Percentiles rank a stretch among this genome's conserved stretches.
phyloP scores from a whole-genome alignment of 2,888 invertebrate genomes.

The Andrena hattorfiana region DNA sequence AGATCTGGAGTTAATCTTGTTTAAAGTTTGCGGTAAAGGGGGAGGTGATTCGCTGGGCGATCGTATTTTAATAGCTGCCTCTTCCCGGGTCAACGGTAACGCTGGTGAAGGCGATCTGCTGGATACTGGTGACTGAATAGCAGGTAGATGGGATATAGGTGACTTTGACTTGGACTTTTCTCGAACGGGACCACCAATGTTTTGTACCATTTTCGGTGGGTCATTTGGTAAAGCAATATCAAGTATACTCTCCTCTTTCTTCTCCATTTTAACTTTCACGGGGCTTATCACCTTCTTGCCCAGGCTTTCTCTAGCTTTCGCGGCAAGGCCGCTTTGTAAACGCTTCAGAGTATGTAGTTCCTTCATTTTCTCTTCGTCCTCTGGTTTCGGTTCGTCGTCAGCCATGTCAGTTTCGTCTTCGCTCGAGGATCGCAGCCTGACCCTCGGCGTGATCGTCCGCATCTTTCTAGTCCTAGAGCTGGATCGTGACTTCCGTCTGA shows the following conservation, averaged over 20 bases:
- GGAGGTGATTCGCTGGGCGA: constrained; percentile 78
- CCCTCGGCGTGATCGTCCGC: constrained; percentile 79
- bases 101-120: constrained; percentile 82
- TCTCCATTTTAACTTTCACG: constrained; percentile 78
- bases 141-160: constrained; percentile 68
- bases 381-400: constrained; percentile 86
- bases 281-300: constrained; percentile 86
- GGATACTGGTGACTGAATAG: constrained; percentile 76
- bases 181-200: constrained; percentile 49
- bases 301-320: constrained; percentile 90
- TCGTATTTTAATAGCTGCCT: constrained; percentile 76
- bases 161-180: constrained; percentile 67
- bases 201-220: constrained; percentile 73
- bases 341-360: constrained; percentile 90
- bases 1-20: constrained; percentile 54
- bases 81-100: constrained; percentile 79
- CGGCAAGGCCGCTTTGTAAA: constrained; percentile 88
- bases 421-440: constrained; percentile 82
- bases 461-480: constrained; percentile 75
- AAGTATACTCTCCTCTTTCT: constrained; percentile 73
- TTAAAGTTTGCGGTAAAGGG: constrained; percentile 47
- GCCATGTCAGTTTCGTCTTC: constrained; percentile 85
- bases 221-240: constrained; percentile 83
- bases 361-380: constrained; percentile 88
- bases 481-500: constrained; percentile 79